Base-by-base conservation (phyloP, 2,888 invertebrate genomes). In the Agonopterix alstromeriana region DNA sequence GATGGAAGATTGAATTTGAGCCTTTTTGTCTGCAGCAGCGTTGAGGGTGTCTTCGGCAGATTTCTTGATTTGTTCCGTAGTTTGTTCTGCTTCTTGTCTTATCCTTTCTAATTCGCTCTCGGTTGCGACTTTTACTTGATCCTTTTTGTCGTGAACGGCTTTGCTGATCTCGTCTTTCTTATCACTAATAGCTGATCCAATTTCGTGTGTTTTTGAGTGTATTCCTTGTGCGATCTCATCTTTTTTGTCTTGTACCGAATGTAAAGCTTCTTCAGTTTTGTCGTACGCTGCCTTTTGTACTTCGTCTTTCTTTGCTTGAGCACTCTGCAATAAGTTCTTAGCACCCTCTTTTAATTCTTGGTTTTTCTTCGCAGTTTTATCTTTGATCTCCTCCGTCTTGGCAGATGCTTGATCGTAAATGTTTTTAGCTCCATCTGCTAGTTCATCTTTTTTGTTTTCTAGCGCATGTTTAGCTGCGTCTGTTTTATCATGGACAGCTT, bases 51-150 rank as follows among this genome's bases (percentile, higher is more conserved):
- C 79, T 61, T 86, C 85, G 1, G 86, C 86, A 0, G 80, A 66
- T 65, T 77, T 77, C 54, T 81, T 86, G 42, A 88, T 87, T 61
- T 86, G 74, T n/a, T 88, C 82, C 0, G 87, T 85, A 0, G 87
- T 76, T 35, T 71, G 61, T 69, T 85, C 82, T 3, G 87, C 87
- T 57, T 88, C 85, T 56, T 81, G 74, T 51, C 79, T 74, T 77
- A 88, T 85, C 62, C 77, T 78, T 42, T 80, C 81, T 14, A 87
- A 51, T 65, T 87, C 74, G n/a, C 63, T 73, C 44, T 60, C 62
- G 7, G 66, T 64, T 43, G 59, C 65, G 12, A 56, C 58, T 61
- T 77, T 65, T 43, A 82, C 59, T 43, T 69, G 63, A 43, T 67
- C 65, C 57, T 68, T 72, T 48, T 63, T 69, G 43, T 63, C 51